Base-by-base conservation (phyloP, 2,797 vertebrate species). In the Rallus crepitans region DNA sequence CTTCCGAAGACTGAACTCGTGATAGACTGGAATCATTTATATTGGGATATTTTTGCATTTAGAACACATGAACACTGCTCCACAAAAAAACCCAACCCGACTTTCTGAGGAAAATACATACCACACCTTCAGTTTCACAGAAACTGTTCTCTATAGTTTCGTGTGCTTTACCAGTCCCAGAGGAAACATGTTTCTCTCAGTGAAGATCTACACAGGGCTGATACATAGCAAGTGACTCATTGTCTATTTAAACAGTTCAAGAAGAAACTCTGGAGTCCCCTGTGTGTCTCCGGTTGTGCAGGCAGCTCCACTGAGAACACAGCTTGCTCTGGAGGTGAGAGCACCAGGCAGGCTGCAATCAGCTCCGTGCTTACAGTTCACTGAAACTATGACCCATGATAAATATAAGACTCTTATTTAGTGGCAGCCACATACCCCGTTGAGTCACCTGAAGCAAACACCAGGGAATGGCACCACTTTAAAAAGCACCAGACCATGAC, bases 381-480 rank as follows among this genome's bases (percentile, higher is more conserved):
- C 0, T 79, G 87, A 78, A 96, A 76, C 87, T 17, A 40, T 37
- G 61, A 86, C 39, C 72, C 2, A 6, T 7, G 50, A 52, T 19
- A 80, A 79, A 90, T 3, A 76, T 9, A 64, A 52, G 35, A 21
- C 17, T 71, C 45, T 25, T 25, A 48, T 20, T n/a, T 33, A 75
- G 77, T 15, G 30, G 30, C 76, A 47, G 45, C 33, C 48, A 45
- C 39, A 40, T 10, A 31, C 12, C 8, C 3, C 40, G 73, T 76
- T 89, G 87, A 94, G 76, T 89, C 91, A 92, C 69, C 63, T 20
- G 72, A 15, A 76, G 69, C 61, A 78, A 91, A 92, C 40, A 85
- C 50, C 24, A 55, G 64, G 39, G 33, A 89, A 88, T 3, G 40
- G 82, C 50, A 42, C 56, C 5, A 12, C 82, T 82, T 18, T 33